phyloP scores from a whole-genome alignment of 2,797 vertebrate genomes.

The Pyrocephalus nanus region DNA sequence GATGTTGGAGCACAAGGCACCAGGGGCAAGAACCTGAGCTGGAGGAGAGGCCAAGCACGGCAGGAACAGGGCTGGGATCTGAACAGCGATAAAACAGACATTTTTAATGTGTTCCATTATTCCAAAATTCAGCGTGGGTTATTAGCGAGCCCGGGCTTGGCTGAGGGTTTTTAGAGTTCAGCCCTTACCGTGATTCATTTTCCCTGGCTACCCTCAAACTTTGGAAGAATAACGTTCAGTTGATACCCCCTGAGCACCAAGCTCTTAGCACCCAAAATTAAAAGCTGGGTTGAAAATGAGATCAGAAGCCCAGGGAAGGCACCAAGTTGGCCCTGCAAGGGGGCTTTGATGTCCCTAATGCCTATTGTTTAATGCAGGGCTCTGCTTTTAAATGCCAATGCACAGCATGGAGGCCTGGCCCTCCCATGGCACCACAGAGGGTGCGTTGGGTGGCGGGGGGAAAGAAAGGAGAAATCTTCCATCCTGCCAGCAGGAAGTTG shows the following conservation, averaged over 20 bases:
- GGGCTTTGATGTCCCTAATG: conserved; percentile 48
- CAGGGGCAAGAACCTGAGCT: conserved; percentile 24
- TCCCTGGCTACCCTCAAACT: not conserved
- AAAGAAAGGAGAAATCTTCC: conserved; percentile 19
- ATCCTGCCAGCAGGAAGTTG: not conserved
- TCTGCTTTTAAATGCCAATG: conserved; percentile 38
- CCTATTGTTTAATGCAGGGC: conserved; percentile 50
- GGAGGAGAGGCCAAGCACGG: not conserved
- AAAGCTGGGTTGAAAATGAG: conserved; percentile 9
- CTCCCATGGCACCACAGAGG: conserved; percentile 44
- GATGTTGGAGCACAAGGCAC: not conserved
- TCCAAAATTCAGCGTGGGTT: conserved; percentile 8
- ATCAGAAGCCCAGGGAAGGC: not conserved
- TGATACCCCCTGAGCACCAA: not conserved
- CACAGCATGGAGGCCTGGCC: conserved; percentile 55
- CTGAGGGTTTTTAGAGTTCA: not conserved
- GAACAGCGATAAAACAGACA: not conserved
- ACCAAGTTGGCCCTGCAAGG: not conserved
- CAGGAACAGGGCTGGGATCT: not conserved
- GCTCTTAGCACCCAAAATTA: conserved; percentile 49
- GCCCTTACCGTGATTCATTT: not conserved
- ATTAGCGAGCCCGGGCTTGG: not conserved
- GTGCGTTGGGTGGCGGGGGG: conserved; percentile 15
- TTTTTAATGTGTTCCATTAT: not conserved
- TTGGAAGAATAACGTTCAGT: not conserved